Conservation (phyloP, 2,113 vertebrate species). For the Clinocottus analis region DNA sequence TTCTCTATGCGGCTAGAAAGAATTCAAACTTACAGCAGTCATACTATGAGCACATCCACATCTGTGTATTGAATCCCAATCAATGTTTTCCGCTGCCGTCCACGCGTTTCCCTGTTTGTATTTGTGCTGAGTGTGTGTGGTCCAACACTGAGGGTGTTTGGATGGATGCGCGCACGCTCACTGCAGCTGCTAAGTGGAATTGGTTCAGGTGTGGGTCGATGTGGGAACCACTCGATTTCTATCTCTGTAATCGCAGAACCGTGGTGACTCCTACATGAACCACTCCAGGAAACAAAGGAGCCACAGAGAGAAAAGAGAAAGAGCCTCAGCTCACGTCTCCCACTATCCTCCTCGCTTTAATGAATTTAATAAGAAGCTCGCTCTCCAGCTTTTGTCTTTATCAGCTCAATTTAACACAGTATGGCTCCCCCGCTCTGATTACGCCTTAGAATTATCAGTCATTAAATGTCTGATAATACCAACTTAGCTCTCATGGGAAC, state of each 20-base stretch:
- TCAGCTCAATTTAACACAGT: constrained; percentile 55
- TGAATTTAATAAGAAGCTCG: constrained; percentile 67
- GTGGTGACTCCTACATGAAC: constrained; percentile 68
- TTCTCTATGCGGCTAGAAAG: not conserved
- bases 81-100: not conserved
- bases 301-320: constrained; percentile 55
- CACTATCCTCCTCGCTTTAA: constrained; percentile 26
- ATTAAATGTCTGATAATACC: constrained; percentile 54
- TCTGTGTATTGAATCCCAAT: constrained; percentile 23
- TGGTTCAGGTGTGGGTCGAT: constrained; percentile 61
- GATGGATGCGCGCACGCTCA: constrained; percentile 7
- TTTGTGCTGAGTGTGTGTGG: constrained; percentile 38
- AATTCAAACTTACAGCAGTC: constrained; percentile 14
- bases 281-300: constrained; percentile 71
- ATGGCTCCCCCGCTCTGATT: constrained; percentile 34
- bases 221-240: constrained; percentile 64
- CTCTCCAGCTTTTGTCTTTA: constrained; percentile 51
- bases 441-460: constrained; percentile 46
- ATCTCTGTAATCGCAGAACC: constrained; percentile 70
- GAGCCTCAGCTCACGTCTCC: constrained; percentile 26
- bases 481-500: constrained; percentile 56
- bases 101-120: not conserved
- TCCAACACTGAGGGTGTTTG: not conserved
- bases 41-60: not conserved
- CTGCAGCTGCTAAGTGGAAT: constrained; percentile 30